Evolutionary conservation across 2,113 vertebrate genomes (phyloP).

Genomic region (Tenrec ecaudatus): DNA sequence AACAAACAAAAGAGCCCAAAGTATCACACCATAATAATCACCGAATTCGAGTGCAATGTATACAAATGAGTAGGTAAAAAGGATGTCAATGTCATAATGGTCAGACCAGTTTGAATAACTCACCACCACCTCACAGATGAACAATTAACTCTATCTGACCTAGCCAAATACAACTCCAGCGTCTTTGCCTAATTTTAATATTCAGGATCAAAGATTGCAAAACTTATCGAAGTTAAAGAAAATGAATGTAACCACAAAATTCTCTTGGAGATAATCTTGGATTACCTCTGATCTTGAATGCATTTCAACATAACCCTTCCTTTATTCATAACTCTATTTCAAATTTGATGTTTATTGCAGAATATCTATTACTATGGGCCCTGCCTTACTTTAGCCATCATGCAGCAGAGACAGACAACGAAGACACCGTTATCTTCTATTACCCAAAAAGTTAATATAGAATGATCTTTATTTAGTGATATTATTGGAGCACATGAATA

Average conservation of each 20-base stretch:
- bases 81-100: conserved; percentile 39
- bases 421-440: conserved; percentile 36
- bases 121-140: neutral
- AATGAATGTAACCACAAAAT: conserved; percentile 62
- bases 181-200: neutral
- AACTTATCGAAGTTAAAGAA: conserved; percentile 38
- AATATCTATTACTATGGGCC: conserved; percentile 6
- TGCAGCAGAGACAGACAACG: conserved; percentile 29
- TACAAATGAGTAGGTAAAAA: conserved; percentile 18
- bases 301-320: conserved; percentile 59
- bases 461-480: conserved; percentile 56
- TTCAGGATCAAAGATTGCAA: conserved; percentile 49
- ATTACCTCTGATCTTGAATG: conserved; percentile 31
- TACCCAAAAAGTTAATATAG: conserved; percentile 48
- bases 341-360: conserved; percentile 16
- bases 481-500: neutral
- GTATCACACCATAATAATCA: conserved; percentile 32
- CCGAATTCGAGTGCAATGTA: conserved; percentile 9
- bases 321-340: conserved; percentile 58
- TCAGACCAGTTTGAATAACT: conserved; percentile 7
- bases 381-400: conserved; percentile 43
- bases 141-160: neutral
- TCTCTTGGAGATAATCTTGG: conserved; percentile 36
- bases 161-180: conserved; percentile 21
- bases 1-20: neutral